Conservation (phyloP, 2,113 vertebrate genomes). For the Ameiurus melas region DNA sequence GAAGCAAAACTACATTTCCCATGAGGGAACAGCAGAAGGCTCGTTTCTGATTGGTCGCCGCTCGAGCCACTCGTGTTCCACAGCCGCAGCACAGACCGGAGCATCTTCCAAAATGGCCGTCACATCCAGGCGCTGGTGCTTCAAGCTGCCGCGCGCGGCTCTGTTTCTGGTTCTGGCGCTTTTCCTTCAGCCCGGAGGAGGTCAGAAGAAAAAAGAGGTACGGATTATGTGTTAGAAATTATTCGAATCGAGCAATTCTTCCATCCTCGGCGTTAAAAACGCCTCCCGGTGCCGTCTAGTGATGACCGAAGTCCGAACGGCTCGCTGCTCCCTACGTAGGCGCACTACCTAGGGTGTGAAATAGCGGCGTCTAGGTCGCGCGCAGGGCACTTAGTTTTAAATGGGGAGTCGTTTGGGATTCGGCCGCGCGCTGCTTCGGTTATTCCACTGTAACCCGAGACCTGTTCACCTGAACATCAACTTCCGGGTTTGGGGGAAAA, state of each 20-base stretch:
- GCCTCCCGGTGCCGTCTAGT: slow-evolving; percentile 1
- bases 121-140: slow-evolving; percentile 24
- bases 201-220: slow-evolving; percentile 65
- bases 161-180: slow-evolving; percentile 53
- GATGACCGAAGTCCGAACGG: background rate
- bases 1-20: slow-evolving; percentile 47
- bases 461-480: background rate
- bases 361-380: no score
- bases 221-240: background rate
- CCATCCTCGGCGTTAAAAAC: background rate
- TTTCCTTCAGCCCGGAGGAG: slow-evolving; percentile 52
- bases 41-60: slow-evolving; percentile 45
- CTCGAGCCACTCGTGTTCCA: slow-evolving; percentile 35
- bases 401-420: background rate
- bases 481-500: background rate
- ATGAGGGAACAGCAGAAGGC: background rate
- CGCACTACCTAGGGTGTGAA: background rate
- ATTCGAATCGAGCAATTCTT: no score
- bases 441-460: background rate
- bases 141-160: slow-evolving; percentile 34
- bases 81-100: slow-evolving; percentile 17
- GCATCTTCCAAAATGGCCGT: slow-evolving; percentile 62
- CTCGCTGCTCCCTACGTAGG: background rate
- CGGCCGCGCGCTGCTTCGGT: background rate
- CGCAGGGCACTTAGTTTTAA: background rate